A percentile compares a stretch with the other conserved stretches of the same genome.
Conservation (phyloP, 1,140 invertebrate genomes). For the Pantala flavescens region DNA sequence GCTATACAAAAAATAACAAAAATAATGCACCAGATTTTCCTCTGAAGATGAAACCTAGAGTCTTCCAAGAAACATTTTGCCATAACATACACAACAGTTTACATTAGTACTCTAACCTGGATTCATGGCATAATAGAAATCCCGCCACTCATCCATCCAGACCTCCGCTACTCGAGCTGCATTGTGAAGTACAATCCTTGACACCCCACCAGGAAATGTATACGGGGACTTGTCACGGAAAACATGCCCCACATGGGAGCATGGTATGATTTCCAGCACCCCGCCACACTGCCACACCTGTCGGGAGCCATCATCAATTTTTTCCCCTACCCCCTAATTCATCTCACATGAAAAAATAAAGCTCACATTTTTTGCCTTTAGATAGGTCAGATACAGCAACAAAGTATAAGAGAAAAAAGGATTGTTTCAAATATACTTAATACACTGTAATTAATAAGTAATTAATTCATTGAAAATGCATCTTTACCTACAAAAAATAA, state of each 20-base stretch:
- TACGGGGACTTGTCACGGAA: conserved; percentile 99
- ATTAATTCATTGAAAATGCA: too few species aligned
- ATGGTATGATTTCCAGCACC: conserved; percentile 88
- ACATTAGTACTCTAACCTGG: conserved; percentile 59
- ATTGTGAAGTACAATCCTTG: conserved; percentile 94
- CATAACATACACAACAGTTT: background rate
- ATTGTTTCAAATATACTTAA: too few species aligned
- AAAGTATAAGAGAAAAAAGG: too few species aligned
- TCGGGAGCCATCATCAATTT: conserved; percentile 1
- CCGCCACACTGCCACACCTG: conserved; percentile 98
- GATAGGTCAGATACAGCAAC: too few species aligned
- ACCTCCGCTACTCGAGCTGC: conserved; percentile 92
- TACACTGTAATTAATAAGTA: too few species aligned
- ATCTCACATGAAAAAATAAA: too few species aligned
- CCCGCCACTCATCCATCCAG: conserved; percentile 98
- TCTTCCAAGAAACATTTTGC: background rate
- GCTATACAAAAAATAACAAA: conserved; percentile 11
- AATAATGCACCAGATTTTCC: conserved; percentile 4
- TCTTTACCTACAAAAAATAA: too few species aligned
- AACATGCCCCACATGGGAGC: conserved; percentile 94
- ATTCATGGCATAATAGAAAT: conserved; percentile 98
- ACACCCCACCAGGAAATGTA: conserved; percentile 97
- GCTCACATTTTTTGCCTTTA: too few species aligned
- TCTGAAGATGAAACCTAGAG: background rate
- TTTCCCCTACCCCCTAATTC: background rate